Conservation (phyloP, 2,797 vertebrate species). For the Coendou prehensilis region DNA sequence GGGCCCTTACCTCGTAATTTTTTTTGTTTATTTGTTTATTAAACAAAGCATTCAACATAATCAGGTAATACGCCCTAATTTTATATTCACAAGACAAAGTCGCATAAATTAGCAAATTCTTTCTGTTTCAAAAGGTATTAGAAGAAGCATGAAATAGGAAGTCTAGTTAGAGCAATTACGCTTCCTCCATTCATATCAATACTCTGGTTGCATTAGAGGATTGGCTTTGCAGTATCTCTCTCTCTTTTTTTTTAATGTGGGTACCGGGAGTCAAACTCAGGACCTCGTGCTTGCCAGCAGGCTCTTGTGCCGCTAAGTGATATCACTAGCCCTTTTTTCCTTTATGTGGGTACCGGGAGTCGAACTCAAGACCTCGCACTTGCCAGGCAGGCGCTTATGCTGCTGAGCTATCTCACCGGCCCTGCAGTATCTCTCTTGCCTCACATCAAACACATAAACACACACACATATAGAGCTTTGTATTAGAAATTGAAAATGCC, state of each 20-base stretch:
- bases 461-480: not conserved
- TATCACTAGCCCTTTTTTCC: too few species aligned
- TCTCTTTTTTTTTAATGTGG: not conserved
- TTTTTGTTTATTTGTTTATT: not conserved
- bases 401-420: too few species aligned
- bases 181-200: not conserved
- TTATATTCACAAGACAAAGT: slow-evolving; percentile 12
- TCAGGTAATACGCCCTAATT: not conserved
- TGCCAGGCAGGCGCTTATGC: too few species aligned
- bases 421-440: not conserved
- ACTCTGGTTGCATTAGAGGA: not conserved
- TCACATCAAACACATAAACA: not conserved
- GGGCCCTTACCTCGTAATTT: not conserved
- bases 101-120: slow-evolving; percentile 22
- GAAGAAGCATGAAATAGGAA: slow-evolving; percentile 2
- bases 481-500: not conserved
- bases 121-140: not conserved
- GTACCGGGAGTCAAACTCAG: too few species aligned
- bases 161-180: not conserved
- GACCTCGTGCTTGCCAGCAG: too few species aligned
- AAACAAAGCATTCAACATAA: not conserved
- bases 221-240: not conserved
- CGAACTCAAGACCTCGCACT: too few species aligned
- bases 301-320: too few species aligned
- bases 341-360: too few species aligned